Base-by-base conservation (phyloP, 2,888 invertebrate genomes). In the Nomada flava region DNA sequence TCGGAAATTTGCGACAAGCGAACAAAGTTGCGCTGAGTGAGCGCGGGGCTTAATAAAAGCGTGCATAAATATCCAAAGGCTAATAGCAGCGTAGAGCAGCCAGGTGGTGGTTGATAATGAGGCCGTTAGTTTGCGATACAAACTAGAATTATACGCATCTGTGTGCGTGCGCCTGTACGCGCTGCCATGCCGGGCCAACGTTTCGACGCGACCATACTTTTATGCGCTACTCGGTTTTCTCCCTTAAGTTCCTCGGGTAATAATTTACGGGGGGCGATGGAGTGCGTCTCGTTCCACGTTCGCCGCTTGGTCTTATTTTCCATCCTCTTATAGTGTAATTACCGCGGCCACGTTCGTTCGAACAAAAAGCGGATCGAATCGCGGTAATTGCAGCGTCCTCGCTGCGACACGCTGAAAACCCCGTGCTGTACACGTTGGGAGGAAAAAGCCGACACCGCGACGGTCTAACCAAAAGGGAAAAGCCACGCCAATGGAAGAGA, bases 31-130 rank as follows among this genome's bases (percentile, higher is more conserved):
- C 42, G 64, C 79, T 68, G 71, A 86, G 76, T 86, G 78, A 86
- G 86, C 77, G 63, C 62, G 70, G 52, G 68, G 86, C 87, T 90
- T 91, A 89, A 91, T 91, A 89, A 89, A 91, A 90, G 89, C 85
- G 72, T 72, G 80, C 87, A 89, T 92, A 92, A 92, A 92, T 91
- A 91, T 89, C 87, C 88, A 69, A 79, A 83, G 83, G 83, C 83
- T 90, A 91, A 91, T 92, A 89, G 85, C 85, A 65, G 67, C 68
- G 71, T 67, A 72, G 74, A 77, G 87, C 84, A 88, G 88, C 86
- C 89, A 89, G 88, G 90, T 86, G 90, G 83, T 86, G 84, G 90
- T 89, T 90, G 89, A 89, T 92, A 92, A 92, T 91, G 91, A 92
- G 91, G 85, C 91, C 91, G 89, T 92, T 92, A 92, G 88, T 90